Conservation (phyloP, 2,888 invertebrate species). For the Watsonalla binaria region DNA sequence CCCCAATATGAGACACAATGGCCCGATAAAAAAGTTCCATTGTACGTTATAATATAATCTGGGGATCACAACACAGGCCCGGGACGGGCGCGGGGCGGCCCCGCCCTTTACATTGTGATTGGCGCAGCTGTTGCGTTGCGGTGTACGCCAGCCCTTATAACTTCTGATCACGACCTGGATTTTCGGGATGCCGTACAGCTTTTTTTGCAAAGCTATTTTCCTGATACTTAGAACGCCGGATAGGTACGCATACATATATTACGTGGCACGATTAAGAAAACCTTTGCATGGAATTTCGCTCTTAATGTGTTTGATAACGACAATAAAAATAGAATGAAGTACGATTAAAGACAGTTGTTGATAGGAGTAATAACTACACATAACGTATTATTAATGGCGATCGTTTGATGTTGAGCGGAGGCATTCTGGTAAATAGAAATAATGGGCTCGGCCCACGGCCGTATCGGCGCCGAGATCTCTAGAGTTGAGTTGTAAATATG, state of each 20-base stretch:
- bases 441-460: slow-evolving; percentile 42
- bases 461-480: slow-evolving; percentile 52
- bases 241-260: too few species aligned
- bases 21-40: slow-evolving; percentile 72
- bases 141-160: slow-evolving; percentile 50
- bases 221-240: too few species aligned
- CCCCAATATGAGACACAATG: slow-evolving; percentile 70
- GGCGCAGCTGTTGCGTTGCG: slow-evolving; percentile 71
- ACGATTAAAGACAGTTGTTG: slow-evolving; percentile 13
- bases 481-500: slow-evolving; percentile 52
- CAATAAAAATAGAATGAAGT: not conserved
- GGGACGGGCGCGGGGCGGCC: slow-evolving; percentile 42
- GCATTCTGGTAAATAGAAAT: slow-evolving; percentile 57
- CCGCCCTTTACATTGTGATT: slow-evolving; percentile 77
- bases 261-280: not conserved
- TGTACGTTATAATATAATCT: slow-evolving; percentile 73
- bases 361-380: slow-evolving; percentile 23
- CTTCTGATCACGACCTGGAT: slow-evolving; percentile 30
- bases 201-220: too few species aligned
- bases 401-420: slow-evolving; percentile 25
- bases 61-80: slow-evolving; percentile 55
- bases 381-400: slow-evolving; percentile 28
- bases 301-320: not conserved
- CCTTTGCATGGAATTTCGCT: not conserved
- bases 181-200: slow-evolving; percentile 5